phyloP scores from a whole-genome alignment of 1,140 invertebrate genomes.

The Danaus melanippus region DNA sequence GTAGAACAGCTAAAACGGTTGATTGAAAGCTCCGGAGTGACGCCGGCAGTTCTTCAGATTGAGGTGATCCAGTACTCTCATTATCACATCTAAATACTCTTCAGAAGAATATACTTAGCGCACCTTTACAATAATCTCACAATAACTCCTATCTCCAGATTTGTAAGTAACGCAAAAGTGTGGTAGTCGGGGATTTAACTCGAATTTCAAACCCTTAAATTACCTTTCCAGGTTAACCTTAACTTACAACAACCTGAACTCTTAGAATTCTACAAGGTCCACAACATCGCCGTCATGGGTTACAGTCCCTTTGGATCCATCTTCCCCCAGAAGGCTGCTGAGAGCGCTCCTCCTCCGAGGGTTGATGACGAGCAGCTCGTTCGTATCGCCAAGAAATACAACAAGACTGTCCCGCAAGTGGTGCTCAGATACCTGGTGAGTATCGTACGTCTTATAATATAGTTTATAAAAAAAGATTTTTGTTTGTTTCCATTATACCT shows the following conservation, averaged over 20 bases:
- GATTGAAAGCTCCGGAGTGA: too few relatives aligned
- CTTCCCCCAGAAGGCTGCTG: conserved; percentile 27
- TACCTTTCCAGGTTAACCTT: conserved; percentile 36
- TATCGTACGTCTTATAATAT: background rate
- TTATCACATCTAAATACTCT: too few relatives aligned
- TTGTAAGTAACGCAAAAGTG: too few relatives aligned
- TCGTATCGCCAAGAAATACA: conserved; percentile 32
- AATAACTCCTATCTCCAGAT: too few relatives aligned
- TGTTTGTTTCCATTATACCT: conserved; percentile 1
- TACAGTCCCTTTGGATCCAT: conserved; percentile 51
- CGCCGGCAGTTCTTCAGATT: too few relatives aligned
- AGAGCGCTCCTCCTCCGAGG: conserved; percentile 38
- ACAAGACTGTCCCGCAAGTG: conserved; percentile 50
- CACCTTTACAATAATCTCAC: too few relatives aligned
- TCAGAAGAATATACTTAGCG: too few relatives aligned
- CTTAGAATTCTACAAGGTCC: conserved; percentile 34
- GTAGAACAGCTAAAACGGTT: too few relatives aligned
- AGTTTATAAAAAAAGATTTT: background rate
- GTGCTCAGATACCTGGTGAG: conserved; percentile 50
- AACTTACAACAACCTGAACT: conserved; percentile 40
- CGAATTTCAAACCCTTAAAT: background rate
- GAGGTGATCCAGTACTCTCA: too few relatives aligned
- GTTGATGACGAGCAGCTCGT: conserved; percentile 30
- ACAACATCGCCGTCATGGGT: conserved; percentile 42
- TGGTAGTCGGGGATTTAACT: too few relatives aligned